phyloP scores from a whole-genome alignment of 1,140 invertebrate species.

The Dendrolimus punctatus region DNA sequence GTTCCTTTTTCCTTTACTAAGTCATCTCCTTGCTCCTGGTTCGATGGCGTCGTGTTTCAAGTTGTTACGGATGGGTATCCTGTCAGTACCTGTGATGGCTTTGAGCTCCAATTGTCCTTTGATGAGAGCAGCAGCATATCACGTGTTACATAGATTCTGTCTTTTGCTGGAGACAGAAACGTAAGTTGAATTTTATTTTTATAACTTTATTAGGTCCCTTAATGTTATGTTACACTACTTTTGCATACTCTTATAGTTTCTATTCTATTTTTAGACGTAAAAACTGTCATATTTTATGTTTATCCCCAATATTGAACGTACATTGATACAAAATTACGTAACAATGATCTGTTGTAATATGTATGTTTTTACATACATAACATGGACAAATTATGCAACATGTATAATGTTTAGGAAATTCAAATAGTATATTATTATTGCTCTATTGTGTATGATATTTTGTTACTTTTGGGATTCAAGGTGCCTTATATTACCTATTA shows the following conservation, averaged over 20 bases:
- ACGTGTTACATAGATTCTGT: constrained; percentile 78
- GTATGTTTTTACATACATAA: too few relatives aligned
- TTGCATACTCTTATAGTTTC: too few relatives aligned
- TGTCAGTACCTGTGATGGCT: constrained; percentile 77
- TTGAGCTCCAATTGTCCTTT: constrained; percentile 74
- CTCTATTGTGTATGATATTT: too few relatives aligned
- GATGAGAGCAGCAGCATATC: constrained; percentile 77
- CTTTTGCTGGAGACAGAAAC: constrained; percentile 78
- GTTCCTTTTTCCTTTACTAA: constrained; percentile 81
- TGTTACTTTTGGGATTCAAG: too few relatives aligned
- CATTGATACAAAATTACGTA: too few relatives aligned
- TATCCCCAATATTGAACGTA: too few relatives aligned
- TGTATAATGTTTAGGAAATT: too few relatives aligned
- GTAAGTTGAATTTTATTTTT: constrained; percentile 45
- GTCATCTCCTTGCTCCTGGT: constrained; percentile 75
- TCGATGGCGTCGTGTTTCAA: constrained; percentile 77
- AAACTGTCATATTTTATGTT: too few relatives aligned
- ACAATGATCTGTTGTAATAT: too few relatives aligned
- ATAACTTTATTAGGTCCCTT: neutral
- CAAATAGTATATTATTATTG: too few relatives aligned
- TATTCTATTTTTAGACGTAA: too few relatives aligned
- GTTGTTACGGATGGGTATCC: constrained; percentile 75
- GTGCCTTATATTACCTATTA: neutral
- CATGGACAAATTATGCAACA: too few relatives aligned
- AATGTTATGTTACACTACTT: neutral